Percentiles rank a stretch among this genome's conserved stretches.
Evolutionary conservation across 2,888 invertebrate species (phyloP).

Genomic region (Stratiomys singularior): DNA sequence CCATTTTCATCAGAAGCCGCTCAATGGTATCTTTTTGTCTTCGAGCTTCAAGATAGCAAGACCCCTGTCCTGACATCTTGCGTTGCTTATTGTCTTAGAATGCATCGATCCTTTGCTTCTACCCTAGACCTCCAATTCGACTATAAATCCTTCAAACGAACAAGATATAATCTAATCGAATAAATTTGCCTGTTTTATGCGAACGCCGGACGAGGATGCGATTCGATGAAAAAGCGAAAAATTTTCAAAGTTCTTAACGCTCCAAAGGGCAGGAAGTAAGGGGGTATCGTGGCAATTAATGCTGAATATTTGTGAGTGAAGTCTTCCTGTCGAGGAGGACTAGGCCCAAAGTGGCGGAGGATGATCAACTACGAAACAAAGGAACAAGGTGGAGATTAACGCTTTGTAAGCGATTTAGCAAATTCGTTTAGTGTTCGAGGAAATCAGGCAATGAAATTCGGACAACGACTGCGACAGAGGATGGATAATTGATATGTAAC

Average conservation of each 20-base stretch:
- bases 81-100: no score
- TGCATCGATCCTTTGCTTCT: no score
- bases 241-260: slow-evolving; percentile 6
- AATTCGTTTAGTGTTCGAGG: neutral
- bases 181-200: slow-evolving; percentile 19
- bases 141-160: slow-evolving; percentile 30
- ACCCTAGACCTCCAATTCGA: neutral
- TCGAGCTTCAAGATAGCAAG: no score
- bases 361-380: neutral
- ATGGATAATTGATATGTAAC: neutral
- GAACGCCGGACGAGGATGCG: neutral
- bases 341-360: no score
- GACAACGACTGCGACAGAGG: neutral
- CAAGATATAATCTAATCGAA: slow-evolving; percentile 34
- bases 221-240: neutral
- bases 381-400: neutral
- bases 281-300: neutral
- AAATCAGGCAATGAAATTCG: neutral
- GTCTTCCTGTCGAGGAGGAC: neutral
- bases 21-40: no score
- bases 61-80: no score
- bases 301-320: neutral
- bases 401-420: neutral
- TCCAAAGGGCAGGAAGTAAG: slow-evolving; percentile 13
- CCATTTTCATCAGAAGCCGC: no score